Base-by-base conservation (phyloP, 2,888 invertebrate species). In the Merodon equestris region DNA sequence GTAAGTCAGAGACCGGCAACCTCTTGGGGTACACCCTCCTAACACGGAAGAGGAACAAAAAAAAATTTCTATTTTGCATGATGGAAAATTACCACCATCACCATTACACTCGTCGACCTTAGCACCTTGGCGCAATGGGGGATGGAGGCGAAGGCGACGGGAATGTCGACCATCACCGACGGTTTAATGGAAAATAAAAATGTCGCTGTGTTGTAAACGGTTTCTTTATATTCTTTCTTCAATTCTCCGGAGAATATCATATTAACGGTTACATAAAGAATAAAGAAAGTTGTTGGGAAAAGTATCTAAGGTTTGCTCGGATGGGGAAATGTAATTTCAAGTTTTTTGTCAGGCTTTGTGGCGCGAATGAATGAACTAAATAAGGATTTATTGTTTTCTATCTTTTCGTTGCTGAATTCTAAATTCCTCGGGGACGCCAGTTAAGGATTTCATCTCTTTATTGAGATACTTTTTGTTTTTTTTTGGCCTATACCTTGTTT, bases 101-200 rank as follows among this genome's bases (percentile, higher is more conserved):
- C 17, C 48, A 48, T 47, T 13, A 50, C 60, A 44, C 12, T 40
- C 40, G 3, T 40, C 40, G 27, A 27, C 27, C 27, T 27, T 27
- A 27, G 40, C 17, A 40, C 18, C 17, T 19, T 19, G 17, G 45
- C 27, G 7, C 27, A 2, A 27, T 27, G 27, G 27, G 27, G 27
- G 27, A 27, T 27, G 27, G 27, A 27, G 27, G n/a, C n/a, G n/a
- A n/a, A n/a, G n/a, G n/a, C 7, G 27, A 27, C 27, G 7, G 7
- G 27, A 27, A 27, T 40, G 42, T 4, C 53, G 15, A 19, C 17
- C 42, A 44, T 13, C 34, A 12, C 64, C 70, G 48, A 54, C 73
- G 75, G 61, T 81, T 27, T 75, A 81, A 81, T 81, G 81, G 81
- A 81, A 75, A 75, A 81, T 81, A 81, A 81, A 81, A 81, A 61